Evolutionary conservation across 2,888 invertebrate species (phyloP).

Genomic region (Athalia circularis): DNA sequence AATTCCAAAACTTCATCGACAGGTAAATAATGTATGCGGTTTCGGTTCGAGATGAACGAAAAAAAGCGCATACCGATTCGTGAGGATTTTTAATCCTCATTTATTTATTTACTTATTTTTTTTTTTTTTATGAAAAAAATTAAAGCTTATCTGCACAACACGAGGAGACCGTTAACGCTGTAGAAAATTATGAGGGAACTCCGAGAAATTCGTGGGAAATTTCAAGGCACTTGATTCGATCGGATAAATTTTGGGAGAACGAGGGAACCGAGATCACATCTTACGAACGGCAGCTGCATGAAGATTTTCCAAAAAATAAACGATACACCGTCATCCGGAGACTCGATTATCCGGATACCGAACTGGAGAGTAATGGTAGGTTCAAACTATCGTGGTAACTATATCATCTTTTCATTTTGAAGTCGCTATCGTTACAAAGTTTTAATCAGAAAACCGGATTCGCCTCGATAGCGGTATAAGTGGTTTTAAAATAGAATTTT

Average conservation of each 20-base stretch:
- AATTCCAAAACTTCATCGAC: conserved; percentile 25
- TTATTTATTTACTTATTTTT: too few relatives aligned
- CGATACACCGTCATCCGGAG: conserved; percentile 43
- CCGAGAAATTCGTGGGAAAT: not conserved
- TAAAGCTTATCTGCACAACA: not conserved
- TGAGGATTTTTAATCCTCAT: too few relatives aligned
- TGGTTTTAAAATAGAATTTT: not conserved
- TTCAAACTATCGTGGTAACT: not conserved
- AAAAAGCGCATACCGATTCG: too few relatives aligned
- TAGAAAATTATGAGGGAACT: not conserved
- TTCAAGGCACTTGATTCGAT: not conserved
- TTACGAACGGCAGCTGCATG: conserved; percentile 2
- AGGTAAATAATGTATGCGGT: conserved; percentile 16
- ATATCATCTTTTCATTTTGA: too few relatives aligned
- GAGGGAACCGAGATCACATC: not conserved
- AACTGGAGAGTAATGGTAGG: conserved; percentile 42
- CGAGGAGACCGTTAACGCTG: not conserved
- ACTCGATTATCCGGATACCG: conserved; percentile 44
- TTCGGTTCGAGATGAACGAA: not conserved
- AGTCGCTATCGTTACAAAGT: not conserved
- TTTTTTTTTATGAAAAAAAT: not conserved
- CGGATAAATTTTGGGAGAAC: not conserved
- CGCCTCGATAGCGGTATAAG: not conserved
- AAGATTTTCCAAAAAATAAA: conserved; percentile 11
- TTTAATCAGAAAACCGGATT: not conserved